These are phyloP conservation scores for Epinotia nisella DNA, from an alignment of 2,888 invertebrate species.

Conservation along the genomic window DNA sequence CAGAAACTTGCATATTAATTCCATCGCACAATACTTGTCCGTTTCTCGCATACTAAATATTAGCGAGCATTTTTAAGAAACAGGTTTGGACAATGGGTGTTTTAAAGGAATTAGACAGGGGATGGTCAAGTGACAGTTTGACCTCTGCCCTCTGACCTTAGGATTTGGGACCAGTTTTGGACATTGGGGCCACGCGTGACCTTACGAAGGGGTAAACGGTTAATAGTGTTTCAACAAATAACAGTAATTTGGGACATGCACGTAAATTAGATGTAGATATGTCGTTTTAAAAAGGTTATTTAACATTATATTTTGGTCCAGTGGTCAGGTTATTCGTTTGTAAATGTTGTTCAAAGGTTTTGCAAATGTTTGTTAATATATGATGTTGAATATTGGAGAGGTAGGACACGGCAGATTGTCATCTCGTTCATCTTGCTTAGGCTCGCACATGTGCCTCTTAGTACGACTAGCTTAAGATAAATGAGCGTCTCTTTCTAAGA, in stretches of 20 bases:
- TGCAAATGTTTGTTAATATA: too few relatives aligned
- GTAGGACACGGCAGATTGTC: too few relatives aligned
- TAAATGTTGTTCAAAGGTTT: not conserved
- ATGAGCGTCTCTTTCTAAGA: too few relatives aligned
- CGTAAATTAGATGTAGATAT: slow-evolving; percentile 4
- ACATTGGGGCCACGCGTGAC: slow-evolving; percentile 50
- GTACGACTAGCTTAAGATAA: too few relatives aligned
- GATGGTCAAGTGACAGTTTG: slow-evolving; percentile 38
- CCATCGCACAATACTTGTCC: slow-evolving; percentile 13
- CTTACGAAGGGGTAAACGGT: slow-evolving; percentile 43
- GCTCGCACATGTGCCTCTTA: too few relatives aligned
- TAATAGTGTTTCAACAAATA: slow-evolving; percentile 37
- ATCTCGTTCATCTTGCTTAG: too few relatives aligned
- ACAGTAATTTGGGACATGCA: slow-evolving; percentile 28
- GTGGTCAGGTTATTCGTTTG: not conserved
- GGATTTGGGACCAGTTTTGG: slow-evolving; percentile 44
- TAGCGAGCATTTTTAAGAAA: slow-evolving; percentile 29
- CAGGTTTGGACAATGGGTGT: slow-evolving; percentile 27
- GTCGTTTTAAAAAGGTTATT: not conserved
- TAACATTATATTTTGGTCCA: not conserved
- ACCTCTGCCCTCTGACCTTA: slow-evolving; percentile 42
- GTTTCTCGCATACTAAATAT: slow-evolving; percentile 36
- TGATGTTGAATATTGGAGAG: too few relatives aligned
- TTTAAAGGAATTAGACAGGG: slow-evolving; percentile 32
- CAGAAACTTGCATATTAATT: slow-evolving; percentile 41